These are phyloP conservation scores for Beaufortia kweichowensis DNA, from an alignment of 2,113 vertebrate genomes.

Conservation along the genomic window DNA sequence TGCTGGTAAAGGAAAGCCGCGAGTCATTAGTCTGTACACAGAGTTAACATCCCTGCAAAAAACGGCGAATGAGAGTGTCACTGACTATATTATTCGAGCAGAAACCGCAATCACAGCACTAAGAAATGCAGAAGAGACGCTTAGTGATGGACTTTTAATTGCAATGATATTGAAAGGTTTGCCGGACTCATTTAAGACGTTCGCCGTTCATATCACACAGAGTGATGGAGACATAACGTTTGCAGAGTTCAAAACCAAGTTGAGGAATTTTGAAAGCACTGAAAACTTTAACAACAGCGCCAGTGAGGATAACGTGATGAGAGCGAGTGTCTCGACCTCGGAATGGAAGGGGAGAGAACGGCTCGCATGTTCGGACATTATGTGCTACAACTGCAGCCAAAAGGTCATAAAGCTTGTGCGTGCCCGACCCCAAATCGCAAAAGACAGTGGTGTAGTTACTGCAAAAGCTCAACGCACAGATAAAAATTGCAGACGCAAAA, in stretches of 20 bases:
- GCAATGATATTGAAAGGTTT: constrained; percentile 42
- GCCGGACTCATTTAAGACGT: constrained; percentile 32
- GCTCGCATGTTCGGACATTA: neutral
- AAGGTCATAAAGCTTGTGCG: neutral
- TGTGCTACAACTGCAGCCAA: constrained; percentile 5
- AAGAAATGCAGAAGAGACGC: constrained; percentile 16
- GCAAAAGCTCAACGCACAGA: constrained; percentile 33
- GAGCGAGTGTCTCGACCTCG: too few species aligned
- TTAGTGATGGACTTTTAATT: constrained; percentile 12
- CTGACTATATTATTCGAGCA: constrained; percentile 43
- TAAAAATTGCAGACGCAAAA: neutral
- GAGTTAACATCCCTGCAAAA: constrained; percentile 38
- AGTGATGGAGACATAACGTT: neutral
- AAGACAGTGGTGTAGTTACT: constrained; percentile 35
- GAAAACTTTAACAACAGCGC: neutral
- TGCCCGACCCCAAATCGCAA: neutral
- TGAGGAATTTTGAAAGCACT: constrained; percentile 11
- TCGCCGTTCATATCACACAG: constrained; percentile 21
- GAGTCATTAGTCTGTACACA: constrained; percentile 38
- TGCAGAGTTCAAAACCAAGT: constrained; percentile 31
- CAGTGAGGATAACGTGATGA: constrained; percentile 11
- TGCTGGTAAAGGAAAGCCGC: constrained; percentile 31
- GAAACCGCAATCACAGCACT: constrained; percentile 25
- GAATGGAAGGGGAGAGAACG: too few species aligned
- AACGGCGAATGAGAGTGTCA: neutral